Conservation (phyloP, 2,888 invertebrate species). For the Imbricaverruca yamaguchii region DNA sequence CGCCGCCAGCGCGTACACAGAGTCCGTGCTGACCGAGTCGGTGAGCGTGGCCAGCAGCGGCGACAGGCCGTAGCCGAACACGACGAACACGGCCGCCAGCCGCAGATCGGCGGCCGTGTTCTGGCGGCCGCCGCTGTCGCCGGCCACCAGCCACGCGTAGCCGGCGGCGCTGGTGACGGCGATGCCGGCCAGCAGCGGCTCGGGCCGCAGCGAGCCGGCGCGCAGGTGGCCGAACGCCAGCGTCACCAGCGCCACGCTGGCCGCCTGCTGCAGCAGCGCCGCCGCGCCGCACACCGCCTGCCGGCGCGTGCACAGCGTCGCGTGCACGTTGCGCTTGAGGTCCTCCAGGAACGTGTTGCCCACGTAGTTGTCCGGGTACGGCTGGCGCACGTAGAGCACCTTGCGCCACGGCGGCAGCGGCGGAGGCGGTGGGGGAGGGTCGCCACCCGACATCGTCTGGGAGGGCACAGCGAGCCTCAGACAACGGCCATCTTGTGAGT, state of each 20-base stretch:
- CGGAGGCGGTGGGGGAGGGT: neutral
- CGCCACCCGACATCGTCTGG: too few species aligned
- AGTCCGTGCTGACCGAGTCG: conserved; percentile 93
- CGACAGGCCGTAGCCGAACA: conserved; percentile 80
- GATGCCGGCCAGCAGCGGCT: conserved; percentile 21
- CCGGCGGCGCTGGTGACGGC: conserved; percentile 10
- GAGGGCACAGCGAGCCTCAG: too few species aligned
- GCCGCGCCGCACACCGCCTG: conserved; percentile 20
- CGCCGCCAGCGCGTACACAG: conserved; percentile 87
- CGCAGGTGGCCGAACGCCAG: conserved; percentile 2
- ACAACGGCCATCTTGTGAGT: too few species aligned
- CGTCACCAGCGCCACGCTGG: conserved; percentile 14
- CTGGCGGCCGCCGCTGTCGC: neutral
- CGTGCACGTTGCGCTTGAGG: conserved; percentile 8
- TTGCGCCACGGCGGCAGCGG: conserved; percentile 25
- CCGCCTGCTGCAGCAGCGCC: conserved; percentile 13
- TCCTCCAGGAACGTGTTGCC: conserved; percentile 28
- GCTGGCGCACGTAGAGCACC: conserved; percentile 32
- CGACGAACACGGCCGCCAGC: conserved; percentile 51
- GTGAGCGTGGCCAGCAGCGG: conserved; percentile 90
- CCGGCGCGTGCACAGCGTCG: conserved; percentile 4
- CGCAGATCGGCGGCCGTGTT: conserved; percentile 1
- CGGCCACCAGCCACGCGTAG: neutral
- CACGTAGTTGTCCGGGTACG: conserved; percentile 31
- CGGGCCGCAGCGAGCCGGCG: neutral